Evolutionary conservation across 2,797 vertebrate genomes (phyloP).

Genomic region (Echeneis naucrates): DNA sequence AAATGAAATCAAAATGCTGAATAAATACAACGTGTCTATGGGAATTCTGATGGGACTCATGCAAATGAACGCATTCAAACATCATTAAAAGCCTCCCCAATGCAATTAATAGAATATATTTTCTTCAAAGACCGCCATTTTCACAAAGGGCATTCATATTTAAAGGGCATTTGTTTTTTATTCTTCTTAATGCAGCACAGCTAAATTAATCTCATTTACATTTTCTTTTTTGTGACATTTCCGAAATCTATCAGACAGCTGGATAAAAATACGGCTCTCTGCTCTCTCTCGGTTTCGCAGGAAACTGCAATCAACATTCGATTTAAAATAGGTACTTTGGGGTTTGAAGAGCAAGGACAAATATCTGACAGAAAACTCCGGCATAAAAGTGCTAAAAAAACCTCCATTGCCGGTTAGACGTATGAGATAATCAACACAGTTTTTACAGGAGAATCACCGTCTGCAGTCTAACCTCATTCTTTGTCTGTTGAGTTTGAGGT

Average conservation of each 20-base stretch:
- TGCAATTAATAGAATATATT: constrained; percentile 34
- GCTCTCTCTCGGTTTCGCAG: too few species aligned
- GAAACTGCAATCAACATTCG: constrained; percentile 28
- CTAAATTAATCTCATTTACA: constrained; percentile 42
- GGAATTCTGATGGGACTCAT: constrained; percentile 32
- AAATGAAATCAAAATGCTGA: constrained; percentile 30
- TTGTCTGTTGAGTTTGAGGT: constrained; percentile 66
- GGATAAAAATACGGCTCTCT: constrained; percentile 23
- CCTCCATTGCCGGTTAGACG: constrained; percentile 43
- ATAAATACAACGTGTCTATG: constrained; percentile 16
- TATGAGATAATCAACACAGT: constrained; percentile 69
- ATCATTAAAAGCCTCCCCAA: constrained; percentile 37
- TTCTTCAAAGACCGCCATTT: constrained; percentile 47
- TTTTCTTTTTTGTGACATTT: constrained; percentile 57
- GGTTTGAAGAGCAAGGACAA: constrained; percentile 40
- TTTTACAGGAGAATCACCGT: constrained; percentile 57
- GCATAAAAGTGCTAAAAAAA: constrained; percentile 53
- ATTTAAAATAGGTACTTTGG: constrained; percentile 37
- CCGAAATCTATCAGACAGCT: constrained; percentile 31
- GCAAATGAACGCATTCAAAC: constrained; percentile 39
- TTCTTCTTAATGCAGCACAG: constrained; percentile 35
- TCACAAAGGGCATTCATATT: constrained; percentile 31
- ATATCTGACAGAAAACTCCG: constrained; percentile 40
- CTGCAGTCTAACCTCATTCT: constrained; percentile 68
- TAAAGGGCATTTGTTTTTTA: constrained; percentile 42